A percentile compares a stretch with the other conserved stretches of the same genome.
Evolutionary conservation across 2,113 vertebrate genomes (phyloP).

Genomic region (Nyctibius bracteatus): DNA sequence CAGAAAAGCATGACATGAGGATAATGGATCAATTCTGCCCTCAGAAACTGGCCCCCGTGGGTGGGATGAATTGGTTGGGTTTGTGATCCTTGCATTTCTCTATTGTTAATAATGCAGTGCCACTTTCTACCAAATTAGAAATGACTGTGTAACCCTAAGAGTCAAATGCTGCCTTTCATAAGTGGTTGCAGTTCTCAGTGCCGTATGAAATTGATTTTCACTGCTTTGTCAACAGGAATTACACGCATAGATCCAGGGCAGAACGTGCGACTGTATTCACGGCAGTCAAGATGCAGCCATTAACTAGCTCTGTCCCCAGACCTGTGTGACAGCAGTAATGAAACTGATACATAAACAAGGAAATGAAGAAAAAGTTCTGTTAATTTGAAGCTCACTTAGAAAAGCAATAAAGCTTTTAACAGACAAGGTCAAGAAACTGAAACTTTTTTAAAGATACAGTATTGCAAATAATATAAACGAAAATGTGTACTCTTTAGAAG

Average conservation of each 20-base stretch:
- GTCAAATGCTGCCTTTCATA: neutral
- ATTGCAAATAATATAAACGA: neutral
- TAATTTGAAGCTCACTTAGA: neutral
- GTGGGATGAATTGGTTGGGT: neutral
- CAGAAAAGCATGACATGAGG: neutral
- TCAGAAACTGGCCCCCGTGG: neutral
- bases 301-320: neutral
- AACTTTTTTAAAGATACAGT: neutral
- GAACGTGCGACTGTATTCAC: neutral
- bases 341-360: neutral
- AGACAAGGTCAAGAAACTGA: neutral
- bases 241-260: neutral
- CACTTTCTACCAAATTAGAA: neutral
- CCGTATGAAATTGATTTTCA: conserved; percentile 2
- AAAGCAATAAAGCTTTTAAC: neutral
- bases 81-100: neutral
- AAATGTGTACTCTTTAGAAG: neutral
- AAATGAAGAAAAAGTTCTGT: neutral
- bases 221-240: neutral
- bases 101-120: neutral
- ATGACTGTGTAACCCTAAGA: neutral
- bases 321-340: neutral
- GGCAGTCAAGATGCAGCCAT: neutral
- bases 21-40: neutral
- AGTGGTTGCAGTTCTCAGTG: neutral